phyloP scores from a whole-genome alignment of 2,888 invertebrate species.

The Nomada ferruginata region DNA sequence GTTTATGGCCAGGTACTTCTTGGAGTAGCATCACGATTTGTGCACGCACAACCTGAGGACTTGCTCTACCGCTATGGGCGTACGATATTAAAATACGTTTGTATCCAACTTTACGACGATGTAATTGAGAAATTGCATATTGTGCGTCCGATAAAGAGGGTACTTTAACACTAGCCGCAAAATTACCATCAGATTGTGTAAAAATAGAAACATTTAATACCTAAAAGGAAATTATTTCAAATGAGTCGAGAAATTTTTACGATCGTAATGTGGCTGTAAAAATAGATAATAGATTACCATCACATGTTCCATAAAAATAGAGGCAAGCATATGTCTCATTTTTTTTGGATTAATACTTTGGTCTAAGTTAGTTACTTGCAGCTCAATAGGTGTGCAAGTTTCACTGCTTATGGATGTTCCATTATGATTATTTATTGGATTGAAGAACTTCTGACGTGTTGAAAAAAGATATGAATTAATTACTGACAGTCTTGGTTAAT shows the following conservation, averaged over 20 bases:
- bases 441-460: conserved; percentile 80
- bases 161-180: conserved; percentile 90
- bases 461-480: not conserved
- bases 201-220: conserved; percentile 87
- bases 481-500: conserved; percentile 71
- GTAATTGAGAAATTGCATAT: conserved; percentile 92
- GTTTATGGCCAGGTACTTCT: conserved; percentile 90
- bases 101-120: conserved; percentile 92
- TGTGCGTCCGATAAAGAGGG: conserved; percentile 89
- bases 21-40: conserved; percentile 90
- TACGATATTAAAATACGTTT: conserved; percentile 92
- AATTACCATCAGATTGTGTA: conserved; percentile 88
- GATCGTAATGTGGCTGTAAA: not conserved
- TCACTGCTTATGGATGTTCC: conserved; percentile 71
- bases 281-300: conserved; percentile 84
- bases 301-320: conserved; percentile 88
- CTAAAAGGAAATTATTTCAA: conserved; percentile 77
- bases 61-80: conserved; percentile 87
- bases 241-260: conserved; percentile 13
- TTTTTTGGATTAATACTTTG: conserved; percentile 88
- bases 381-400: conserved; percentile 85
- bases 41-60: conserved; percentile 88
- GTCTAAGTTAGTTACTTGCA: conserved; percentile 90
- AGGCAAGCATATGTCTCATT: conserved; percentile 87
- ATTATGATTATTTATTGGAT: conserved; percentile 80